Base-by-base conservation (phyloP, 2,888 invertebrate species). In the Epirrhoe alternata region DNA sequence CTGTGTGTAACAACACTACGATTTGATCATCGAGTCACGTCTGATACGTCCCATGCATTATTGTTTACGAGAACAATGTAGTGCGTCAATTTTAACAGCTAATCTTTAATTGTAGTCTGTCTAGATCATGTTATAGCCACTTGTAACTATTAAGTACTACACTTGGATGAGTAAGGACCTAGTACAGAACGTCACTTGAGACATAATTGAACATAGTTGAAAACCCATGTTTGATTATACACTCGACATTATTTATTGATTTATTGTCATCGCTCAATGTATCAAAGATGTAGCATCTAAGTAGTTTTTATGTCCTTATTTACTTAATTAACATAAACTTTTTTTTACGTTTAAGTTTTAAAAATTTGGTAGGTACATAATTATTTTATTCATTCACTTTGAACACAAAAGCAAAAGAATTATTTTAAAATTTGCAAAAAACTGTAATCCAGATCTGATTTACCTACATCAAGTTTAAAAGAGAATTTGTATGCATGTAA, bases 21-120 rank as follows among this genome's bases (percentile, higher is more conserved):
- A 69, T 66, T 69, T 56, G 7, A 42, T 12, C 12, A 12, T 24
- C 38, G 12, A 50, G 47, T 64, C 73, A 70, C 73, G 73, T 59
- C 14, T 12, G 24, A 35, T 31, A 31, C 61, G 70, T 57, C 10
- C n/a, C n/a, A 51, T 24, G 61, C 59, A 68, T 65, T 63, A 72
- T 68, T 52, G 66, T 63, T 70, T 64, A 72, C 66, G 66, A 66
- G 42, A 31, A 63, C 66, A 70, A 72, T 67, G 64, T 64, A 62
- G 54, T 61, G 65, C 70, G 66, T 68, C 70, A 68, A 52, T 58
- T 63, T 24, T 47, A 61, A 56, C 49, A 66, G 55, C 61, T 53
- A 68, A 68, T 66, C 56, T 56, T 68, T 50, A 31, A 59, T 63
- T 56, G 62, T 49, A n/a, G 57, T 56, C 60, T 60, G 60, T 60